Conservation (phyloP, 1,140 invertebrate genomes). For the Diplogasteroides magnus region DNA sequence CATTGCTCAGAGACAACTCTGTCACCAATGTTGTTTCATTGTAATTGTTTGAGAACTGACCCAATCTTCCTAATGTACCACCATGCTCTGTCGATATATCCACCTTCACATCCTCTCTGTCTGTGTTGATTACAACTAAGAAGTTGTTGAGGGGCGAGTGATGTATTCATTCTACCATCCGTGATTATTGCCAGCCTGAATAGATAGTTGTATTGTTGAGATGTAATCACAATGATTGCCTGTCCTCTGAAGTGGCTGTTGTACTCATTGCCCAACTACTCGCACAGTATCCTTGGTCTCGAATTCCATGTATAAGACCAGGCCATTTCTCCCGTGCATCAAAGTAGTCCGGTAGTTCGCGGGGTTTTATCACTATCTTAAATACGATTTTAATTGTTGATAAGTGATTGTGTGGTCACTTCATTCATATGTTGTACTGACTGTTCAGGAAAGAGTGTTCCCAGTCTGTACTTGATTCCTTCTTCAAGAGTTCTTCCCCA, state of each 20-base stretch:
- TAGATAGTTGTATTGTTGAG: not conserved
- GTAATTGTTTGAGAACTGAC: conserved; percentile 60
- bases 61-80: conserved; percentile 75
- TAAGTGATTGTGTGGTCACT: not conserved
- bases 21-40: conserved; percentile 13
- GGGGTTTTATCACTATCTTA: conserved; percentile 55
- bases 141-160: conserved; percentile 75
- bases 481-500: conserved; percentile 76
- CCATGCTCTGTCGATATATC: conserved; percentile 83
- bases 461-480: conserved; percentile 70
- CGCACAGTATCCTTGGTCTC: conserved; percentile 83
- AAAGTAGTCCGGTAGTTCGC: conserved; percentile 62
- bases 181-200: conserved; percentile 38
- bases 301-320: conserved; percentile 66
- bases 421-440: conserved; percentile 59
- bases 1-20: conserved; percentile 58
- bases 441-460: conserved; percentile 61
- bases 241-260: conserved; percentile 55
- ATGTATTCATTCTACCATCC: conserved; percentile 34
- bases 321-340: conserved; percentile 73
- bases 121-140: conserved; percentile 77
- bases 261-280: conserved; percentile 87
- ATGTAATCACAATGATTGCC: conserved; percentile 1
- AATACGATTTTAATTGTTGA: too few relatives aligned
- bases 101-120: conserved; percentile 76